Conservation (phyloP, 2,797 vertebrate species). For the Salmo trutta region DNA sequence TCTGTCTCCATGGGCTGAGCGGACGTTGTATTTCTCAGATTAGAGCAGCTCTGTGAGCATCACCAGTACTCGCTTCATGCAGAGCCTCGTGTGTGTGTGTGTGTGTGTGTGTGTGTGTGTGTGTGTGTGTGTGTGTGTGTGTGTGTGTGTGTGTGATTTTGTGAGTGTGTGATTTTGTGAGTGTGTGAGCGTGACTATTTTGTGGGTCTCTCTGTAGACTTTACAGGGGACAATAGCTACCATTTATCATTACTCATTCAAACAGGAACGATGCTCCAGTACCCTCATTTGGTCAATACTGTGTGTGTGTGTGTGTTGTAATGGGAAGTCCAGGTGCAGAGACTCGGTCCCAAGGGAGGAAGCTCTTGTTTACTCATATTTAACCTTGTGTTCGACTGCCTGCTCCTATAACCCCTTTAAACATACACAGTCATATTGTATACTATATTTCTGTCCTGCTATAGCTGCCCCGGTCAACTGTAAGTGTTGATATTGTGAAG, state of each 20-base stretch:
- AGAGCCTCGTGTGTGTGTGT: not conserved
- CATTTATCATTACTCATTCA: not conserved
- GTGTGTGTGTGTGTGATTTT: too few species aligned
- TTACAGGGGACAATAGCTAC: constrained; percentile 1
- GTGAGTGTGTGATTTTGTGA: not conserved
- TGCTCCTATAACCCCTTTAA: constrained; percentile 31
- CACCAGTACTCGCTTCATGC: not conserved
- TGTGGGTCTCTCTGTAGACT: constrained; percentile 13
- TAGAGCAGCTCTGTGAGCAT: constrained; percentile 17
- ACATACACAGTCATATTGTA: not conserved
- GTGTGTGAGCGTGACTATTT: constrained; percentile 5
- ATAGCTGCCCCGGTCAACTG: too few species aligned
- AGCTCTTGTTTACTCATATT: constrained; percentile 69
- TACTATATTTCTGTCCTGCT: not conserved
- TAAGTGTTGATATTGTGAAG: too few species aligned
- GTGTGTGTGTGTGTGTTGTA: constrained; percentile 34
- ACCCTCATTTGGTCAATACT: not conserved
- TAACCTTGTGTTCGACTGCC: constrained; percentile 53
- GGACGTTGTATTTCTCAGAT: constrained; percentile 19
- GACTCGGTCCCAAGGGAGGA: constrained; percentile 65
- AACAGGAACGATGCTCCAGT: not conserved
- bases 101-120: too few species aligned
- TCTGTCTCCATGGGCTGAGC: constrained; percentile 37
- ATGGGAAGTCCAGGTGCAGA: constrained; percentile 76
- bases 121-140: too few species aligned